Conservation (phyloP, 53 echinoderm and acorn worm genomes). For the Stichopus horrens region DNA sequence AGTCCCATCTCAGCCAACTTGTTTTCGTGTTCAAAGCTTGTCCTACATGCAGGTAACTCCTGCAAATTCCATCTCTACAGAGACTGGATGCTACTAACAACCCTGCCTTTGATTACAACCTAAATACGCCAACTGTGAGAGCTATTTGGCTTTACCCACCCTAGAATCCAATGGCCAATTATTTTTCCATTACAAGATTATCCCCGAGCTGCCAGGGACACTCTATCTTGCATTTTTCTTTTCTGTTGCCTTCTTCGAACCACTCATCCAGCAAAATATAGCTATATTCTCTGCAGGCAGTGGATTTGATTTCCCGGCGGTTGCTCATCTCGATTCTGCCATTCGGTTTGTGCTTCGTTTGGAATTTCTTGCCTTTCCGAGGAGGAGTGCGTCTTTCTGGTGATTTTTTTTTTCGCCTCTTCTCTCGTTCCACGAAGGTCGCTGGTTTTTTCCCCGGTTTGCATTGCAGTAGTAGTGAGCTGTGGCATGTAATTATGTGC, state of each 20-base stretch:
- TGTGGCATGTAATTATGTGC: conserved; percentile 38
- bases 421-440: neutral
- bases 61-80: no score
- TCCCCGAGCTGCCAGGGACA: conserved; percentile 31
- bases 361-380: neutral
- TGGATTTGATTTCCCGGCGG: conserved; percentile 32
- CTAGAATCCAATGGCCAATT: conserved; percentile 39
- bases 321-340: neutral
- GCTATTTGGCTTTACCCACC: conserved; percentile 39
- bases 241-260: neutral
- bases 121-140: conserved; percentile 26
- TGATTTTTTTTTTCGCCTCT: neutral
- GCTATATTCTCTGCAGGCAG: conserved; percentile 3
- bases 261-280: conserved; percentile 41
- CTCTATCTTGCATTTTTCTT: conserved; percentile 9
- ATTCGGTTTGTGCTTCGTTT: neutral
- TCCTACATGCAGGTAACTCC: no score
- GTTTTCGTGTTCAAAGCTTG: no score
- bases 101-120: conserved; percentile 6
- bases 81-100: no score
- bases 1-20: no score
- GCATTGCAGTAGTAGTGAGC: neutral
- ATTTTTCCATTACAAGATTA: conserved; percentile 46
- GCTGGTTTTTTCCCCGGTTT: neutral
- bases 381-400: neutral